A percentile compares a stretch with the other conserved stretches of the same genome.
Conservation (phyloP, 2,888 invertebrate species). For the Dinocampus coccinellae region DNA sequence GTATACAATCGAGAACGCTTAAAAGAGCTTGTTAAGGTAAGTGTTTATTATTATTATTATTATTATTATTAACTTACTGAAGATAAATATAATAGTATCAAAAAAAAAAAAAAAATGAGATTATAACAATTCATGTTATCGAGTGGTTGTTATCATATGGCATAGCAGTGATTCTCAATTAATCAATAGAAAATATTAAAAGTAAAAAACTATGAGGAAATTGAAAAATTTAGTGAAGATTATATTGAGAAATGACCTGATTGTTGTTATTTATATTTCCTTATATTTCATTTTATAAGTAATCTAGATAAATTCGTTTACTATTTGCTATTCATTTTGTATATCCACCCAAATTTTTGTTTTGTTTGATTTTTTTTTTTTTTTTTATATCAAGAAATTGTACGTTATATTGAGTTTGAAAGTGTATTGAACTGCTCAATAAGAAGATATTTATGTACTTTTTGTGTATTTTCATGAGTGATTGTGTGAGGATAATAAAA, state of each 20-base stretch:
- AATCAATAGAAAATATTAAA: neutral
- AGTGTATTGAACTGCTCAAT: neutral
- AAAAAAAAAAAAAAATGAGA: too few relatives aligned
- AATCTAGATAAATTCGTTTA: neutral
- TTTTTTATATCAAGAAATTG: neutral
- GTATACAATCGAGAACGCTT: conserved; percentile 96
- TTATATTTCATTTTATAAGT: neutral
- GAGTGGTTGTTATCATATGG: neutral
- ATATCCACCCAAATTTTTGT: neutral
- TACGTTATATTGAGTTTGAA: neutral
- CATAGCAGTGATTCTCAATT: neutral
- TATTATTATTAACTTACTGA: neutral
- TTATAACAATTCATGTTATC: neutral
- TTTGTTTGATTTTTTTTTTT: neutral
- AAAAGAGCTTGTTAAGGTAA: conserved; percentile 94
- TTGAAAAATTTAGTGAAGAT: neutral
- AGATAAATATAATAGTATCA: neutral
- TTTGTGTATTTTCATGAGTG: neutral
- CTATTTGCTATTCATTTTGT: neutral
- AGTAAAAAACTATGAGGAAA: neutral
- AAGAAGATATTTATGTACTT: neutral
- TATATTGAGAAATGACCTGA: neutral
- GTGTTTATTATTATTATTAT: neutral
- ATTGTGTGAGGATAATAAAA: neutral
- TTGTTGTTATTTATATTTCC: neutral